Base-by-base conservation (phyloP, 2,797 vertebrate species). In the Microcaecilia unicolor region DNA sequence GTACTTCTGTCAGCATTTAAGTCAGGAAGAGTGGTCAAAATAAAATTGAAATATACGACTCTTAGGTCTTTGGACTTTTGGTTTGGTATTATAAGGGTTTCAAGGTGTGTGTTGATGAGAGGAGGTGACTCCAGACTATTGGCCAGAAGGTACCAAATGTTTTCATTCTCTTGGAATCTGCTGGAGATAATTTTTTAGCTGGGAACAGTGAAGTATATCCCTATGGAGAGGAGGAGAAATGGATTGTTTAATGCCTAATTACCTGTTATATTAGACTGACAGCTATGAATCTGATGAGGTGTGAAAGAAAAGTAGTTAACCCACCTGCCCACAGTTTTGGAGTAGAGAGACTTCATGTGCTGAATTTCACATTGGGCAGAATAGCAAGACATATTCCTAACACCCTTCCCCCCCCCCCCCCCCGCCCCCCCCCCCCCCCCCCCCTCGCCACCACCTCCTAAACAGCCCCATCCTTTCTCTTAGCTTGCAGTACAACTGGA, bases 231-330 rank as follows among this genome's bases (percentile, higher is more conserved):
- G 54, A 70, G 36, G 41, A 58, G 53, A 76, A 69, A 61, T 48
- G 55, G 29, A n/a, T 56, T 68, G 48, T 58, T 68, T 61, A 59
- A 65, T 58, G 58, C 61, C 73, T 79, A 74, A 72, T 74, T 72
- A 66, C 48, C 64, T 76, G 53, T 65, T 72, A 41, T 9, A 21
- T 65, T 51, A 53, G 55, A 51, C 37, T 68, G 64, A 65, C 44
- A 64, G 64, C 47, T 45, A 25, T 56, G 65, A 59, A 64, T 58
- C 51, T 71, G 67, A 61, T 23, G 48, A 70, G 39, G 55, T 63
- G 20, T 65, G 62, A 54, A 66, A 38, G 34, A 61, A 36, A 52
- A 55, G 33, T 1, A 1, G 37, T 35, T 37, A n/a, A n/a, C n/a
- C 48, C 0, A 6, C 34, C 43, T 57, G 26, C 17, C 38, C 21